Conservation (phyloP, 2,113 vertebrate species). For the Chrysochloris asiatica region DNA sequence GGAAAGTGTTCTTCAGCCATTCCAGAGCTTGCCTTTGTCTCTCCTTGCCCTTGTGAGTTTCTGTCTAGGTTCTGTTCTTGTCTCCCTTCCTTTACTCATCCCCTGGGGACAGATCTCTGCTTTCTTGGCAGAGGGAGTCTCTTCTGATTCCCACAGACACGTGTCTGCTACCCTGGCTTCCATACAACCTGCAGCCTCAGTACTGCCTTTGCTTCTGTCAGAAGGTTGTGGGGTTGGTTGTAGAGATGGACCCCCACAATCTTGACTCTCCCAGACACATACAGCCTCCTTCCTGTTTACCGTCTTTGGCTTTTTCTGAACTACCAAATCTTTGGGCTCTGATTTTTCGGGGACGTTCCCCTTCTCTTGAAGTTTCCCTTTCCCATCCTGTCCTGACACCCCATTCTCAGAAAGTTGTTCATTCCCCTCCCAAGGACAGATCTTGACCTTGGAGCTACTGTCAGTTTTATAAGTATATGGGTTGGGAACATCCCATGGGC, state of each 20-base stretch:
- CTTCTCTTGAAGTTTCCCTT: neutral
- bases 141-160: constrained; percentile 79
- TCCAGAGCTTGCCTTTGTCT: neutral
- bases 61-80: neutral
- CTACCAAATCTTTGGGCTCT: neutral
- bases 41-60: constrained; percentile 24
- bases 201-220: neutral
- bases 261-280: constrained; percentile 46
- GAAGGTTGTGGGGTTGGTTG: constrained; percentile 9
- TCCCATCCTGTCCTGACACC: neutral
- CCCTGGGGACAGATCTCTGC: constrained; percentile 90
- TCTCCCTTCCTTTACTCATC: neutral
- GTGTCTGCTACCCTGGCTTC: constrained; percentile 47
- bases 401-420: neutral
- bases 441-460: neutral
- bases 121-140: constrained; percentile 58
- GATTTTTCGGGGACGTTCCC: neutral
- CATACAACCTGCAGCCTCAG: constrained; percentile 24
- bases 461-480: neutral
- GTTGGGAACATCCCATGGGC: constrained; percentile 50
- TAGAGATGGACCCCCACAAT: neutral
- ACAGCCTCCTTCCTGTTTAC: constrained; percentile 27
- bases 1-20: neutral
- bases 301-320: constrained; percentile 34
- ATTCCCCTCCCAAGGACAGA: constrained; percentile 72